phyloP scores from a whole-genome alignment of 2,888 invertebrate species.

The Epicampocera succincta region DNA sequence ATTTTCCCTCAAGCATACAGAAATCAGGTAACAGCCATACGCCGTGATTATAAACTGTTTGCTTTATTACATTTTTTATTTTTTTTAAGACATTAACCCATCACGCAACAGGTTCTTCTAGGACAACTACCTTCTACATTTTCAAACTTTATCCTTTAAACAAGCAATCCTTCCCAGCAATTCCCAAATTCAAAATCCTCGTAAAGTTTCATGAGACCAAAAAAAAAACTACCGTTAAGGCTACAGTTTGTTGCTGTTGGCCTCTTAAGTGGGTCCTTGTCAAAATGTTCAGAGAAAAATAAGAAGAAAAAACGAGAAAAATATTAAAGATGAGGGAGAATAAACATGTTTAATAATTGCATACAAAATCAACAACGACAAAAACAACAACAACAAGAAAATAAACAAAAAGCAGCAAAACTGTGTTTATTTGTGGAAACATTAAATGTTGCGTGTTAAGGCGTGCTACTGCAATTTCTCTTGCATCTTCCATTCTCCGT shows the following conservation, averaged over 20 bases:
- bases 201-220: background rate
- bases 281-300: conserved; percentile 13
- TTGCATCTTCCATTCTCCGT: background rate
- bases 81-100: no score
- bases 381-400: conserved; percentile 19
- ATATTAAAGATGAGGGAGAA: conserved; percentile 16
- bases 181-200: background rate
- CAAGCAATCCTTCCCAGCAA: no score
- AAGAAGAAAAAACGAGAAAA: background rate
- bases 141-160: no score
- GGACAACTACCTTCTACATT: no score
- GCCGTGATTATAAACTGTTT: no score
- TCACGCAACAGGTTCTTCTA: no score
- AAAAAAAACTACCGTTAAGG: conserved; percentile 7
- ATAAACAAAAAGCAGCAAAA: conserved; percentile 8
- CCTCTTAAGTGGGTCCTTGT: conserved; percentile 60
- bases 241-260: conserved; percentile 11
- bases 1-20: no score
- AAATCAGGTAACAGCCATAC: no score
- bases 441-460: conserved; percentile 61
- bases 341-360: background rate
- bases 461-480: conserved; percentile 22
- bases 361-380: background rate
- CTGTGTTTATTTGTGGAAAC: conserved; percentile 53
- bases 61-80: no score